A percentile compares a stretch with the other conserved stretches of the same genome.
Conservation (phyloP, 2,113 vertebrate genomes). For the Xenus cinereus region DNA sequence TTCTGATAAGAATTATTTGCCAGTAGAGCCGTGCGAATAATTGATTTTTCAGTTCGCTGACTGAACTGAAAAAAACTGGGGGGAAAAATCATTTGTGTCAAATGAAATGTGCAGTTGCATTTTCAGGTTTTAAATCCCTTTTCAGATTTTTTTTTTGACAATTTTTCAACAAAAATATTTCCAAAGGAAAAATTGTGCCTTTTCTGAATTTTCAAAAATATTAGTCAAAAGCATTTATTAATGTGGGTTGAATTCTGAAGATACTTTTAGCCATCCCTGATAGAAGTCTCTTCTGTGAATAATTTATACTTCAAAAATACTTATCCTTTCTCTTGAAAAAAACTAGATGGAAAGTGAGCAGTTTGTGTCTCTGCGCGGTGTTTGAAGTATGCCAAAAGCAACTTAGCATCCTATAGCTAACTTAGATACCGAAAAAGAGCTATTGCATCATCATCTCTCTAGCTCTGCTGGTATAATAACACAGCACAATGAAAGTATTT, state of each 20-base stretch:
- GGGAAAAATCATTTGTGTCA: not conserved
- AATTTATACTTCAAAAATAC: not conserved
- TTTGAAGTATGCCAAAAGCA: not conserved
- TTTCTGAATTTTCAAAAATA: not conserved
- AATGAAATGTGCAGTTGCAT: not conserved
- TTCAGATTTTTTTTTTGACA: not conserved
- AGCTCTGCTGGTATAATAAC: not conserved
- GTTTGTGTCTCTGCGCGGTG: not conserved
- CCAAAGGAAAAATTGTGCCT: not conserved
- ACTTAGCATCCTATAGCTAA: not conserved
- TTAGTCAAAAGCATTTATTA: not conserved
- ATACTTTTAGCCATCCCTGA: not conserved
- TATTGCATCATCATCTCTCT: not conserved
- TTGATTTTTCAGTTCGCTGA: constrained; percentile 25
- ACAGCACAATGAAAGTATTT: not conserved
- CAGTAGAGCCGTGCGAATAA: not conserved
- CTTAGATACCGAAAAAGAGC: not conserved
- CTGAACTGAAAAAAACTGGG: not conserved
- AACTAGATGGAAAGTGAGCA: not conserved
- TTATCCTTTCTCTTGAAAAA: not conserved
- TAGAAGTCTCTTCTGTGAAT: not conserved
- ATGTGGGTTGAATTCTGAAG: not conserved
- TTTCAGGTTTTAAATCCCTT: not conserved
- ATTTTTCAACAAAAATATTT: not conserved
- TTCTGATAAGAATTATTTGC: constrained; percentile 22